phyloP scores from a whole-genome alignment of 2,797 vertebrate species.

The Enteromius mattozi region DNA sequence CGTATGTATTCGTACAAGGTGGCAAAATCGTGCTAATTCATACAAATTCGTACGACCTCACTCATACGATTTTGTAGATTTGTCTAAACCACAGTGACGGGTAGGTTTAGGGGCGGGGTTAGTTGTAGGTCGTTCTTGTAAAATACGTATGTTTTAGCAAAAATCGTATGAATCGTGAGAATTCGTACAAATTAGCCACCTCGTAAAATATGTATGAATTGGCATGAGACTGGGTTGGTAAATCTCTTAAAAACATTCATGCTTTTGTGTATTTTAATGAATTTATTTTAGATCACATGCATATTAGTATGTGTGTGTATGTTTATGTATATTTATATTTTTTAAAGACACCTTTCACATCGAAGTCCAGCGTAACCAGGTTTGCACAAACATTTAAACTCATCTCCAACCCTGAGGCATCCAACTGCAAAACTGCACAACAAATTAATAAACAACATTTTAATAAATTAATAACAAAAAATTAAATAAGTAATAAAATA shows the following conservation, averaged over 20 bases:
- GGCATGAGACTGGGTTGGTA: no score
- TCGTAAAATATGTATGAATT: no score
- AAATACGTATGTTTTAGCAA: no score
- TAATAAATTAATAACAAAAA: background rate
- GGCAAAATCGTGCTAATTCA: no score
- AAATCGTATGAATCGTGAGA: no score
- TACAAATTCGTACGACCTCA: no score
- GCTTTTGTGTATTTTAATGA: background rate
- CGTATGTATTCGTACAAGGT: no score
- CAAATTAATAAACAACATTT: constrained; percentile 1
- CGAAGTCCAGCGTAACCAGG: constrained; percentile 66
- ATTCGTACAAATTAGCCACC: no score
- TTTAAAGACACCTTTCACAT: constrained; percentile 68
- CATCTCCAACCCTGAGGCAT: constrained; percentile 62
- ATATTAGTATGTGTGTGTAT: background rate
- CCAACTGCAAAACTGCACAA: constrained; percentile 67
- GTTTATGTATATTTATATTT: background rate
- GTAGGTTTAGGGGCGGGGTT: no score
- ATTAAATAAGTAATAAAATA: background rate
- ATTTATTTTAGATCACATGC: background rate
- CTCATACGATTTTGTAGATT: no score
- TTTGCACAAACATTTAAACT: constrained; percentile 68
- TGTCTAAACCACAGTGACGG: no score
- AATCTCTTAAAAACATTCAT: background rate
- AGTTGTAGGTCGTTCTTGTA: no score